Conservation (phyloP, 2,113 vertebrate genomes). For the Carettochelys insculpta region DNA sequence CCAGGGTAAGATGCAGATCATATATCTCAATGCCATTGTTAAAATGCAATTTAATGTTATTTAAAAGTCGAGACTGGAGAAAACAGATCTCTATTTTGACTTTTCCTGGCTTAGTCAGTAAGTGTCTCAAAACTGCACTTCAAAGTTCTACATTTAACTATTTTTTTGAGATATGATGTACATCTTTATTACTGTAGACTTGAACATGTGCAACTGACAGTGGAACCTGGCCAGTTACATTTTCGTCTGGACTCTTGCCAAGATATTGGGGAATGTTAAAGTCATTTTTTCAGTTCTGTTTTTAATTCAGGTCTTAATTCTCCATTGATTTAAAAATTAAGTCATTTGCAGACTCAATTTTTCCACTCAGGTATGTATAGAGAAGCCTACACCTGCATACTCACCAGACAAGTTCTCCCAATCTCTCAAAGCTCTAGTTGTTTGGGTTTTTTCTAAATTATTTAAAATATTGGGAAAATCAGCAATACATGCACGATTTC, state of each 20-base stretch:
- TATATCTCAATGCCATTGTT: not conserved
- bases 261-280: not conserved
- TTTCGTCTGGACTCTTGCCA: not conserved
- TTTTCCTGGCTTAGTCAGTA: not conserved
- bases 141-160: not conserved
- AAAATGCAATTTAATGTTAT: not conserved
- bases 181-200: not conserved
- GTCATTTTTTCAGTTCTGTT: not conserved
- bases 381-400: not conserved
- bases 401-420: not conserved
- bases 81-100: not conserved
- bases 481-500: not conserved
- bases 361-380: rapidly evolving
- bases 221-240: not conserved
- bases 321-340: not conserved
- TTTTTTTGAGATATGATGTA: not conserved
- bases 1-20: not conserved
- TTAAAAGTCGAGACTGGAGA: not conserved
- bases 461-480: not conserved
- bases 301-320: not conserved
- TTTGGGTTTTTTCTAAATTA: not conserved
- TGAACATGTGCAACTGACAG: not conserved
- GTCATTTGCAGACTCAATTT: not conserved
- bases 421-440: not conserved
- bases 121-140: not conserved